Percentiles rank a stretch among this genome's conserved stretches.
phyloP scores from a whole-genome alignment of 2,888 invertebrate species.

The Stenichneumon culpator region DNA sequence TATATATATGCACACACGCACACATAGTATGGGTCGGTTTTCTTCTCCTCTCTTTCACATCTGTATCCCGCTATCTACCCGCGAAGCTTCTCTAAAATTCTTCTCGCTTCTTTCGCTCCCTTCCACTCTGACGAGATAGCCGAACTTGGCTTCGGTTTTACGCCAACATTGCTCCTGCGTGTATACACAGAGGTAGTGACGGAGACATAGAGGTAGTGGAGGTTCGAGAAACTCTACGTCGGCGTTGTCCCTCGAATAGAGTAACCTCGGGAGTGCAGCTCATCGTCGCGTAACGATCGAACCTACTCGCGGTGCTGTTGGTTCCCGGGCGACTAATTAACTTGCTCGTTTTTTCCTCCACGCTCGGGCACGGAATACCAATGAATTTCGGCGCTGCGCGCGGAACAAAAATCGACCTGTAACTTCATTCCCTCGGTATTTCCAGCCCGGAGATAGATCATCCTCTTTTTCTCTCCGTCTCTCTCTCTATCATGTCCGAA shows the following conservation, averaged over 20 bases:
- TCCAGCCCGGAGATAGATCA: conserved; percentile 20
- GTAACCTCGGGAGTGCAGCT: conserved; percentile 46
- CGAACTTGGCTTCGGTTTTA: conserved; percentile 18
- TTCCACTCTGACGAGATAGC: conserved; percentile 12
- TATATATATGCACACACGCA: neutral
- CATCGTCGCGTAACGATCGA: conserved; percentile 57
- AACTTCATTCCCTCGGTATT: conserved; percentile 1
- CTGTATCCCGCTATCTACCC: neutral
- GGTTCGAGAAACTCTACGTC: conserved; percentile 12
- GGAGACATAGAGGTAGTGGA: neutral
- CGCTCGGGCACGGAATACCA: conserved; percentile 38
- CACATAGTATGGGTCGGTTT: neutral
- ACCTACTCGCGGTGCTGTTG: conserved; percentile 29
- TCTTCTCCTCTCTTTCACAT: neutral
- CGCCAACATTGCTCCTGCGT: neutral
- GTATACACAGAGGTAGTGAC: too few relatives aligned
- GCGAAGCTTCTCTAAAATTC: conserved; percentile 21
- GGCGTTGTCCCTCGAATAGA: conserved; percentile 26
- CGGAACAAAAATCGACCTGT: conserved; percentile 34
- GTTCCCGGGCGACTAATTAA: conserved; percentile 59
- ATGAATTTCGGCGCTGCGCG: conserved; percentile 34
- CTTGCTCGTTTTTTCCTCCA: conserved; percentile 50
- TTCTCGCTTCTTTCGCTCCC: conserved; percentile 30
- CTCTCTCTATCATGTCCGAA: neutral
- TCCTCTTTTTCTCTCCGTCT: neutral